Evolutionary conservation across 2,797 vertebrate species (phyloP).

Genomic region (Trachops cirrhosus): DNA sequence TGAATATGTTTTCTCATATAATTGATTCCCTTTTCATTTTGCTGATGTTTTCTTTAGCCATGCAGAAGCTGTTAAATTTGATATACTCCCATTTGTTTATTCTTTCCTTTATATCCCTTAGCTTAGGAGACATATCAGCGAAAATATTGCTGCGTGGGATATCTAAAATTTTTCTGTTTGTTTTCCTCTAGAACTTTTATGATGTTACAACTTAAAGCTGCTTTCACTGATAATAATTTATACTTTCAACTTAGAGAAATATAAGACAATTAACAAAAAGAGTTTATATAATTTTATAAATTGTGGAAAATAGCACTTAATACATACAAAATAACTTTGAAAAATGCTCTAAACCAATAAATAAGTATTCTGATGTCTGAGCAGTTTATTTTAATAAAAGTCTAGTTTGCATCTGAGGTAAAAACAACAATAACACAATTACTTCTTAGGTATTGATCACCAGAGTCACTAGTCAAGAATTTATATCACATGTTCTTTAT

Average conservation of each 20-base stretch:
- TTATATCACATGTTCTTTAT: neutral
- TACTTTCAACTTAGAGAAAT: neutral
- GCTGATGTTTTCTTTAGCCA: no score
- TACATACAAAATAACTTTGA: neutral
- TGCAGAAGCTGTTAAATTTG: no score
- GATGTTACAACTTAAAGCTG: neutral
- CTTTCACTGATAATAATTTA: neutral
- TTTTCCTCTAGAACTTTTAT: no score
- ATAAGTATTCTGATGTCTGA: neutral
- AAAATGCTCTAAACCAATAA: neutral
- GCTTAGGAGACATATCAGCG: no score
- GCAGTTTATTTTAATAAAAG: neutral
- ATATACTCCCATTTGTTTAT: no score
- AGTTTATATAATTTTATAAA: neutral
- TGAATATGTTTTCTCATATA: no score
- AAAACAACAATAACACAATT: neutral
- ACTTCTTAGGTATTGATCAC: neutral
- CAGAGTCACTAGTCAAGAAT: neutral
- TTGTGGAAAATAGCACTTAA: neutral
- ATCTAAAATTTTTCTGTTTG: no score
- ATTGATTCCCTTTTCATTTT: no score
- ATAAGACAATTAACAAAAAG: neutral
- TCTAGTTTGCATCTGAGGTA: neutral
- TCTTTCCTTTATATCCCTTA: no score
- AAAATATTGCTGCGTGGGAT: no score